Conservation (phyloP, 2,797 vertebrate genomes). For the Chloroceryle amazona region DNA sequence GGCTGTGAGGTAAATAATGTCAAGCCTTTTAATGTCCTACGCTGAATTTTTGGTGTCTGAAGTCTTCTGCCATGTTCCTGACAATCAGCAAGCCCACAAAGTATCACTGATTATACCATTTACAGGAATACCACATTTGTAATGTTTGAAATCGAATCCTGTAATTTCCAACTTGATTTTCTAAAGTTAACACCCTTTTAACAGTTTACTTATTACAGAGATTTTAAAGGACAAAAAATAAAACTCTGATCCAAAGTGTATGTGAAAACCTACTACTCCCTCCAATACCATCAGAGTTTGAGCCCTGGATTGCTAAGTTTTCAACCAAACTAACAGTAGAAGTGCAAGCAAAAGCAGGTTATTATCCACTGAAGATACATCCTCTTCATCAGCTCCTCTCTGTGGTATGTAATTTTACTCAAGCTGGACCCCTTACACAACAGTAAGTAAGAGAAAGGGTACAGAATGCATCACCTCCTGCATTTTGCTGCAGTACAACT, state of each 20-base stretch:
- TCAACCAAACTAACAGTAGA: neutral
- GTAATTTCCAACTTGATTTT: neutral
- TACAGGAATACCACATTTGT: neutral
- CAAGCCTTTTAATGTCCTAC: neutral
- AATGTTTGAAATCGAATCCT: neutral
- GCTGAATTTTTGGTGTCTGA: neutral
- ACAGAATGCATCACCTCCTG: neutral
- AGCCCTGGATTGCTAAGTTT: neutral
- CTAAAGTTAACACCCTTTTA: neutral
- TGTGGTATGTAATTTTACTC: neutral
- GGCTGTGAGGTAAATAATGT: neutral
- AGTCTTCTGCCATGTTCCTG: neutral
- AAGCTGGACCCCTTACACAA: neutral
- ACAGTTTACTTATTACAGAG: neutral
- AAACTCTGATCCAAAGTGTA: neutral
- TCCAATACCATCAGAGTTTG: neutral
- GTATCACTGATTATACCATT: neutral
- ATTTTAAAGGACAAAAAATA: neutral
- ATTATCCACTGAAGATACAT: neutral
- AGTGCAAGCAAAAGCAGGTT: neutral
- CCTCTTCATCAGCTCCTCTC: neutral
- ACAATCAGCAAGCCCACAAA: neutral
- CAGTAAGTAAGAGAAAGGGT: neutral
- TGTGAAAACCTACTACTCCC: neutral
- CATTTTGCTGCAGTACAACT: neutral